Base-by-base conservation (phyloP, 2,888 invertebrate species). In the Drosophila emarginata region DNA sequence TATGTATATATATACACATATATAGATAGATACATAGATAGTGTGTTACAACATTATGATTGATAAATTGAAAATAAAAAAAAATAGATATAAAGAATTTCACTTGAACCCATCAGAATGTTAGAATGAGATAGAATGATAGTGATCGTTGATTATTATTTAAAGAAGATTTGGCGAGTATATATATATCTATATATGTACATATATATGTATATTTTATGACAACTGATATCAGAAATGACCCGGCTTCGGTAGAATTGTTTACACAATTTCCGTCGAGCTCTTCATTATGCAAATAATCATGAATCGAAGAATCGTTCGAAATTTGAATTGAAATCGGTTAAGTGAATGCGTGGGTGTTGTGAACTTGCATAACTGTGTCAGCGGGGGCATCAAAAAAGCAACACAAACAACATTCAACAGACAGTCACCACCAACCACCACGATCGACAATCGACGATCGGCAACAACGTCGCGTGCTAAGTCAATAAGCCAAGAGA, bases 291-390 rank as follows among this genome's bases (percentile, higher is more conserved):
- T 85, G 83, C 67, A 78, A 80, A 84, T 74, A 83, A 58, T 59
- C 71, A 76, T 32, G 32, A 1, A 32, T 4, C 9, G 32, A 2
- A 36, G 45, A 52, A 56, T 32, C 51, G 40, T 57, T 57, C 9
- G 9, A 23, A 32, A 54, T 63, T 45, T 18, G 11, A 45, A 45
- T 45, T 45, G 52, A 64, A 80, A 67, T 69, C 63, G 66, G 69
- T 74, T 71, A 62, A 37, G 57, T 53, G 61, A 67, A 64, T 79
- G 83, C 83, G 83, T 84, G 83, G 83, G 83, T 87, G 83, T 82
- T 79, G 71, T 68, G 67, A 80, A 83, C 87, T 83, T 83, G 86
- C 86, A 87, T 83, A 83, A 87, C 86, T 83, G 78, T 83, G 88
- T 84, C 81, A 28, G 37, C 40, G 39, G 59, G 21, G 59, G 21